Evolutionary conservation across 2,113 vertebrate species (phyloP).

Genomic region (Probosciger aterrimus): DNA sequence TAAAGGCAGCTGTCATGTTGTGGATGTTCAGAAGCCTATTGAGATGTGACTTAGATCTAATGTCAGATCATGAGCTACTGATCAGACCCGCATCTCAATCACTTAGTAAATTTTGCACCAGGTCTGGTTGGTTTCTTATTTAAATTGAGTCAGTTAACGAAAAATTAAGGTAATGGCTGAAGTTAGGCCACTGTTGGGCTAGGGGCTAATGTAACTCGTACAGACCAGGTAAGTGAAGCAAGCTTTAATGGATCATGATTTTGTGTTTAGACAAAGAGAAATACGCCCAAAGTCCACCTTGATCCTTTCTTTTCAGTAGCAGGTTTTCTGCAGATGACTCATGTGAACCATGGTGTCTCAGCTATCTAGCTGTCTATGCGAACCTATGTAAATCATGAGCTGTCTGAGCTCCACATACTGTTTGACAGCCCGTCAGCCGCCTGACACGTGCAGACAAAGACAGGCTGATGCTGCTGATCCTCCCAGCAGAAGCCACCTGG

Average conservation of each 20-base stretch:
- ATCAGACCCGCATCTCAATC: neutral
- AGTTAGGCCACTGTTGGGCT: neutral
- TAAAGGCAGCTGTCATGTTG: neutral
- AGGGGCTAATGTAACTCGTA: neutral
- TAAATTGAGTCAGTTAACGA: neutral
- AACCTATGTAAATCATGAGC: neutral
- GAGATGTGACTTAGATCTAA: neutral
- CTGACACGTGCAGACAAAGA: accelerated
- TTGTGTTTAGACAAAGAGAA: neutral
- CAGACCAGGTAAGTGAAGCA: neutral
- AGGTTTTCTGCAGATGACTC: neutral
- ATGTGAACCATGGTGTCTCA: neutral
- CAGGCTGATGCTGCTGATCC: neutral
- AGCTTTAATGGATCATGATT: neutral
- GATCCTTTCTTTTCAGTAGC: neutral
- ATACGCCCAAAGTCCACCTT: neutral
- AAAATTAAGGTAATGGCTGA: neutral
- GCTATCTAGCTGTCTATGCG: neutral
- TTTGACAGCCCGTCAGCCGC: accelerated
- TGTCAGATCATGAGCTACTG: neutral
- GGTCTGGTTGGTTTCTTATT: neutral
- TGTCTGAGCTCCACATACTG: neutral
- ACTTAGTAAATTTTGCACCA: neutral
- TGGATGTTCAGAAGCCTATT: neutral
- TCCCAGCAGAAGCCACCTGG: neutral